Evolutionary conservation across 2,888 invertebrate species (phyloP).

Genomic region (Tenthredo amoena): DNA sequence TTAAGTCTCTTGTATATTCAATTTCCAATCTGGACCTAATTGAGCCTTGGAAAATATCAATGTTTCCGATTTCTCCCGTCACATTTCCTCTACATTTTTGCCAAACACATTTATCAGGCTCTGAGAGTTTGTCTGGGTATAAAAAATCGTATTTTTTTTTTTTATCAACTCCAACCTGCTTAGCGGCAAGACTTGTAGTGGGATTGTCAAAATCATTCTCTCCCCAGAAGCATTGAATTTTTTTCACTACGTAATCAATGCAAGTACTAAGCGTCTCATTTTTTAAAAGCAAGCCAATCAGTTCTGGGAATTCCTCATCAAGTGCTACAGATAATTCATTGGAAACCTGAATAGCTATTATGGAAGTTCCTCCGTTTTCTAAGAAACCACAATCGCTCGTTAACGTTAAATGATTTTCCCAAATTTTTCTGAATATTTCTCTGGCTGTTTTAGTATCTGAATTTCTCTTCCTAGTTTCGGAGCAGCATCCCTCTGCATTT

Average conservation of each 20-base stretch:
- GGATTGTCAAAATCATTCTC: slow-evolving; percentile 68
- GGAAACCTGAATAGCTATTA: slow-evolving; percentile 83
- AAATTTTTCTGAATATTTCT: slow-evolving; percentile 62
- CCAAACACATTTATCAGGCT: slow-evolving; percentile 61
- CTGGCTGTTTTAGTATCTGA: slow-evolving; percentile 58
- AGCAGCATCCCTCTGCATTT: slow-evolving; percentile 66
- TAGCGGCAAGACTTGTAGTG: slow-evolving; percentile 63
- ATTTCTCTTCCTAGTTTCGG: background rate
- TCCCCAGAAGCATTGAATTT: slow-evolving; percentile 48
- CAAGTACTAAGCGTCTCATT: slow-evolving; percentile 77
- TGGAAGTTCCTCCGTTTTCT: slow-evolving; percentile 86
- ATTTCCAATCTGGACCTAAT: slow-evolving; percentile 52
- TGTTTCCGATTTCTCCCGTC: background rate
- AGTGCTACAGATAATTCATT: slow-evolving; percentile 80
- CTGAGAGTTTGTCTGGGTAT: background rate
- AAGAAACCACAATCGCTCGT: slow-evolving; percentile 79
- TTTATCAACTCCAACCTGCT: background rate
- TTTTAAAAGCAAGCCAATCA: slow-evolving; percentile 81
- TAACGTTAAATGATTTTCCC: slow-evolving; percentile 64
- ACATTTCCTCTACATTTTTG: slow-evolving; percentile 67
- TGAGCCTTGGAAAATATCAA: background rate
- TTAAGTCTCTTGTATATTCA: slow-evolving; percentile 80
- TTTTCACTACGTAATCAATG: slow-evolving; percentile 66
- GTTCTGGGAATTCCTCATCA: slow-evolving; percentile 78
- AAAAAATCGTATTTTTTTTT: slow-evolving; percentile 4